Evolutionary conservation across 2,888 invertebrate species (phyloP).

Genomic region (Mesopsocus fuscifrons): DNA sequence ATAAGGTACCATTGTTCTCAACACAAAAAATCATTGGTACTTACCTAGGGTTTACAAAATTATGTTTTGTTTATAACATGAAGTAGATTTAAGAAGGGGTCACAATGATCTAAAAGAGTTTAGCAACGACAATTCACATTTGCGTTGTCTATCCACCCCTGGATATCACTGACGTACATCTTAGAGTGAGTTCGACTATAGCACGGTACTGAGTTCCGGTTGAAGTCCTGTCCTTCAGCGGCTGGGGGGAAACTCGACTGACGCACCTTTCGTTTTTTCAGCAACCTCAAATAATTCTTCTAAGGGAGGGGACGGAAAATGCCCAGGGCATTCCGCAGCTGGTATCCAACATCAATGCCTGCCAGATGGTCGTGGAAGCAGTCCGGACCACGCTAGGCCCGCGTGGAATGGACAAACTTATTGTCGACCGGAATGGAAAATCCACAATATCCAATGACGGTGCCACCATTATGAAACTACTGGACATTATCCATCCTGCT

Average conservation of each 20-base stretch:
- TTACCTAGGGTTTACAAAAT: too few relatives aligned
- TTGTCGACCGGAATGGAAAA: conserved; percentile 75
- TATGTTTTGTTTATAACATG: too few relatives aligned
- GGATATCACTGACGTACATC: too few relatives aligned
- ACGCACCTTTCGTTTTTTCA: conserved; percentile 25
- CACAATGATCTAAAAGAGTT: too few relatives aligned
- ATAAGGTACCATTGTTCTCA: too few relatives aligned
- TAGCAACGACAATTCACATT: too few relatives aligned
- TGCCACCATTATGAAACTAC: conserved; percentile 94
- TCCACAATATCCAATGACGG: conserved; percentile 98
- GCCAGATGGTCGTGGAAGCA: conserved; percentile 86
- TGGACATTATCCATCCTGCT: conserved; percentile 96
- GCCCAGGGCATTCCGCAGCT: conserved; percentile 92
- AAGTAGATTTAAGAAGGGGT: too few relatives aligned
- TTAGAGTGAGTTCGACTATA: too few relatives aligned
- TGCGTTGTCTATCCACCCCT: too few relatives aligned
- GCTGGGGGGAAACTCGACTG: background rate
- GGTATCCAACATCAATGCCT: conserved; percentile 94
- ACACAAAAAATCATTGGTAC: too few relatives aligned
- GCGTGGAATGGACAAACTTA: conserved; percentile 97
- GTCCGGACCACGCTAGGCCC: conserved; percentile 96
- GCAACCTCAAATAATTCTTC: conserved; percentile 94
- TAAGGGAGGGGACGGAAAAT: conserved; percentile 95
- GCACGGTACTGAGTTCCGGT: too few relatives aligned
- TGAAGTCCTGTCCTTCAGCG: too few relatives aligned